phyloP scores from a whole-genome alignment of 23 tunicate species.

The Halocynthia aurantium region DNA sequence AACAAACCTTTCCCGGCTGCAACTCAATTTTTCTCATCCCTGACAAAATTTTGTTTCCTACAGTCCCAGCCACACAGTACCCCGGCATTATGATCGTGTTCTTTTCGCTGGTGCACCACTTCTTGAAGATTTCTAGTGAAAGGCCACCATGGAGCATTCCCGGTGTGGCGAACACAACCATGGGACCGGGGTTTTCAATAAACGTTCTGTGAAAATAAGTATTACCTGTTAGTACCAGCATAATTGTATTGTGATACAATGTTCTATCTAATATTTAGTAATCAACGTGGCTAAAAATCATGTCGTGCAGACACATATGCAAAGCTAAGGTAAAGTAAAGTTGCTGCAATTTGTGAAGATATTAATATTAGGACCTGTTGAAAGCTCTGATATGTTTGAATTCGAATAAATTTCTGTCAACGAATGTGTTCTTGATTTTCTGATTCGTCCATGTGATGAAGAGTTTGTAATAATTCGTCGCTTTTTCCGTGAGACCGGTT shows the following conservation, averaged over 20 bases:
- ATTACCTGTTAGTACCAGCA: no score
- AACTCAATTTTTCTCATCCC: slow-evolving; percentile 88
- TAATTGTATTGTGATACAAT: no score
- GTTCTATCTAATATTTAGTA: not conserved
- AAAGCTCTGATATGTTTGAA: slow-evolving; percentile 95
- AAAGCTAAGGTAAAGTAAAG: not conserved
- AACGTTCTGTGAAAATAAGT: slow-evolving; percentile 36
- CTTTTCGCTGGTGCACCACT: slow-evolving; percentile 93
- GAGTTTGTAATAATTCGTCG: slow-evolving; percentile 91
- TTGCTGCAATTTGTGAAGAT: no score
- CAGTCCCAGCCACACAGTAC: slow-evolving; percentile 98
- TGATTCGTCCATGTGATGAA: slow-evolving; percentile 99
- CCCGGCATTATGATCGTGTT: slow-evolving; percentile 99
- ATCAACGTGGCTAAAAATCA: no score
- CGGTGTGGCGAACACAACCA: slow-evolving; percentile 97
- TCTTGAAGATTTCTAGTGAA: slow-evolving; percentile 87
- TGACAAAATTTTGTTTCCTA: slow-evolving; percentile 87
- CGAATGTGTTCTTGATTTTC: slow-evolving; percentile 93
- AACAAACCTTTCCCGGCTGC: slow-evolving; percentile 70
- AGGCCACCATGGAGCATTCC: slow-evolving; percentile 98
- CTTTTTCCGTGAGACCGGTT: slow-evolving; percentile 90
- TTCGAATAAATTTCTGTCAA: slow-evolving; percentile 93
- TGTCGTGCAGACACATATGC: no score
- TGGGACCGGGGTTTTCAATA: slow-evolving; percentile 92
- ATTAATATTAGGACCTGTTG: slow-evolving; percentile 35